phyloP scores from a whole-genome alignment of 2,888 invertebrate species.

The Tetanocera ferruginea region DNA sequence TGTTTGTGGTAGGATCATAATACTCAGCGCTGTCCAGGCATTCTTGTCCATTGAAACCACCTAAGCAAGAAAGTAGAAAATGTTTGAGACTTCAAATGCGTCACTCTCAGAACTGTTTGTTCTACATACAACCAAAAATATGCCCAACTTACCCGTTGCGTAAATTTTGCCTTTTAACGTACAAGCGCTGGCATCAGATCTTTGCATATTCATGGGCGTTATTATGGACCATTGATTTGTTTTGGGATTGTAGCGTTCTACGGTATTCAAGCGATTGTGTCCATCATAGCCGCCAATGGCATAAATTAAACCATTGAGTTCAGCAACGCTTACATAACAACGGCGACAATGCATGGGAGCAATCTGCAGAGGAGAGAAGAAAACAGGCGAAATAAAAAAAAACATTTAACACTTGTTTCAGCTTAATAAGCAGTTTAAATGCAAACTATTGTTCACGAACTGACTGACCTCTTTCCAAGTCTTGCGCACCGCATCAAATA shows the following conservation, averaged over 20 bases:
- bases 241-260: slow-evolving; percentile 85
- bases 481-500: slow-evolving; percentile 88
- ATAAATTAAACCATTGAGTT: slow-evolving; percentile 82
- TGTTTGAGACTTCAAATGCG: neutral
- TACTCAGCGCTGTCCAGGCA: slow-evolving; percentile 88
- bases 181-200: slow-evolving; percentile 94
- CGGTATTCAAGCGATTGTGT: slow-evolving; percentile 86
- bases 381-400: neutral
- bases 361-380: slow-evolving; percentile 67
- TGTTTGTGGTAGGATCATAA: slow-evolving; percentile 84
- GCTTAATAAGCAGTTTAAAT: neutral
- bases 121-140: neutral
- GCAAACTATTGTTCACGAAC: neutral
- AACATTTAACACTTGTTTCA: neutral
- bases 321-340: slow-evolving; percentile 89
- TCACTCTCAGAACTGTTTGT: neutral
- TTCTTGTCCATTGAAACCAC: slow-evolving; percentile 93
- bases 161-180: slow-evolving; percentile 78
- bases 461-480: slow-evolving; percentile 81
- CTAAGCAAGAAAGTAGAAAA: slow-evolving; percentile 61
- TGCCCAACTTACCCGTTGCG: slow-evolving; percentile 59
- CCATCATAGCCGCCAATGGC: slow-evolving; percentile 93
- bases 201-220: slow-evolving; percentile 87
- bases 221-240: slow-evolving; percentile 92
- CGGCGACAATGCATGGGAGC: slow-evolving; percentile 91